Conservation (phyloP, 2,797 vertebrate genomes). For the Diplodus sargus region DNA sequence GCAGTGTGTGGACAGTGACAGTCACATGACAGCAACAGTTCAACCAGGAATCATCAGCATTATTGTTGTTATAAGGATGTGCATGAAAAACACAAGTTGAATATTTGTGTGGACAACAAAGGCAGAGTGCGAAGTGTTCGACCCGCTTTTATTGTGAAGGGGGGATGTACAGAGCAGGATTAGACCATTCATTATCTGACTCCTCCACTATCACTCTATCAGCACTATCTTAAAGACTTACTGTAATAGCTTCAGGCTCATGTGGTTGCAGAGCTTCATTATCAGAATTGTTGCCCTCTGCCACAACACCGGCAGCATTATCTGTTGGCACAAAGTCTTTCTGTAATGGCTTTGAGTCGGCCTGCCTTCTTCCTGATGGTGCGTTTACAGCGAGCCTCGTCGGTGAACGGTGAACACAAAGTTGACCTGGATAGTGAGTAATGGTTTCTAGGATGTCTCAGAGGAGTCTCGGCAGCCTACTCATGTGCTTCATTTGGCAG, state of each 20-base stretch:
- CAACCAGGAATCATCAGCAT: slow-evolving; percentile 17
- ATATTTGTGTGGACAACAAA: neutral
- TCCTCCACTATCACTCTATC: slow-evolving; percentile 36
- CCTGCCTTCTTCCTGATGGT: slow-evolving; percentile 21
- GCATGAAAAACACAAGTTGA: neutral
- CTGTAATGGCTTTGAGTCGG: slow-evolving; percentile 48
- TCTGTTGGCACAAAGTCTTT: slow-evolving; percentile 28
- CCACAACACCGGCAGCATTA: slow-evolving; percentile 42
- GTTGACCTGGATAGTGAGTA: slow-evolving; percentile 73
- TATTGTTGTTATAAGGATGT: slow-evolving; percentile 4
- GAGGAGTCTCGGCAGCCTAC: slow-evolving; percentile 54
- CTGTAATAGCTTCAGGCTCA: slow-evolving; percentile 56
- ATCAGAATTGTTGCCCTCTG: slow-evolving; percentile 45
- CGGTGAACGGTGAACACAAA: slow-evolving; percentile 45
- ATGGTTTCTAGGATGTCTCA: slow-evolving; percentile 68
- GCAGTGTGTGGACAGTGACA: slow-evolving; percentile 58
- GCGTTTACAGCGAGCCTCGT: slow-evolving; percentile 27
- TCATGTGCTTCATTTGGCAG: slow-evolving; percentile 68
- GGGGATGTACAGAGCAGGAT: slow-evolving; percentile 36
- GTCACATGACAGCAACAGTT: slow-evolving; percentile 64
- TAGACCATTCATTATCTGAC: slow-evolving; percentile 42
- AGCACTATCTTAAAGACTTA: slow-evolving; percentile 65
- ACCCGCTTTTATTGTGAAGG: slow-evolving; percentile 36
- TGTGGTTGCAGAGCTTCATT: slow-evolving; percentile 38
- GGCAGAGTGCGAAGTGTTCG: neutral